A percentile compares a stretch with the other conserved stretches of the same genome.
Evolutionary conservation across 2,113 vertebrate genomes (phyloP).

Genomic region (Castor canadensis): DNA sequence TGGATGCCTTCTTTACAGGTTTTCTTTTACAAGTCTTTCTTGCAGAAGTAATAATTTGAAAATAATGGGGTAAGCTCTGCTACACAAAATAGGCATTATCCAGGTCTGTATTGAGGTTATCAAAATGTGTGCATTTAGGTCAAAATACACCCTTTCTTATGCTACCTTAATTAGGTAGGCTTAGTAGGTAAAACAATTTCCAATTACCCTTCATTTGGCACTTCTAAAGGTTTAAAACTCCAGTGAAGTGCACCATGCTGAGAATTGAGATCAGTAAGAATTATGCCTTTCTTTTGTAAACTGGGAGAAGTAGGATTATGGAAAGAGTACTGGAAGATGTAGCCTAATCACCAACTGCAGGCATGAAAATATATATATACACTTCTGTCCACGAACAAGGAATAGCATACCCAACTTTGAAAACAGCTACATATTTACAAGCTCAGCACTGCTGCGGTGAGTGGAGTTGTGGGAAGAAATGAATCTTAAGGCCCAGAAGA

Average conservation of each 20-base stretch:
- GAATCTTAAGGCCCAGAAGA: background rate
- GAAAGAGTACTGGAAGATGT: background rate
- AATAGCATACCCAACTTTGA: background rate
- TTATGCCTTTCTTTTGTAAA: background rate
- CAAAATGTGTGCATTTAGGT: background rate
- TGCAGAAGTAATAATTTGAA: background rate
- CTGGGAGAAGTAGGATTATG: background rate
- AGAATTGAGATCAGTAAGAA: background rate
- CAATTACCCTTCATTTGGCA: background rate
- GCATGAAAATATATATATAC: background rate
- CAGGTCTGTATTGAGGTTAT: too few relatives aligned
- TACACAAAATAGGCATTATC: background rate
- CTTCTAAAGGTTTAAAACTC: background rate
- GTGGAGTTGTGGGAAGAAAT: background rate
- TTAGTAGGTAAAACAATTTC: background rate
- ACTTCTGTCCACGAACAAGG: slow-evolving; percentile 1
- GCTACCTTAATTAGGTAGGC: background rate
- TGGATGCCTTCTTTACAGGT: background rate
- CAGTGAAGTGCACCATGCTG: background rate
- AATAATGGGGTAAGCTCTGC: background rate
- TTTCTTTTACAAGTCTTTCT: background rate
- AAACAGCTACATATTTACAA: background rate
- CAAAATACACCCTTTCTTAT: background rate
- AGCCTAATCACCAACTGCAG: background rate
- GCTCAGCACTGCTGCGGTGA: background rate